Evolutionary conservation across 2,888 invertebrate species (phyloP).

Genomic region (Cryptocephalus primarius): DNA sequence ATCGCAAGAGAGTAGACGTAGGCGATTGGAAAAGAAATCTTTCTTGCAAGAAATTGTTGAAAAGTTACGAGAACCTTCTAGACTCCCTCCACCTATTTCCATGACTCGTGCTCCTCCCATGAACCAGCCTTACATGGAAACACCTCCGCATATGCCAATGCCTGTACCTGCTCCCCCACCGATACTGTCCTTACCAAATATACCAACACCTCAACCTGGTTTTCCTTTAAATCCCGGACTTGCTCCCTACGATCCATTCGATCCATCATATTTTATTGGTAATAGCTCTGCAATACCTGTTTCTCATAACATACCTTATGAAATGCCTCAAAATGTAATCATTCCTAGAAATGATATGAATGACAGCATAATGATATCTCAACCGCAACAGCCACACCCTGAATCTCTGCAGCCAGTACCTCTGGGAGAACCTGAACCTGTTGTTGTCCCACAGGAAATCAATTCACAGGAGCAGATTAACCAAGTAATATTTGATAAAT

Average conservation of each 20-base stretch:
- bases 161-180: conserved; percentile 12
- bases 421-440: not conserved
- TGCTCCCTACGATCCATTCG: conserved; percentile 20
- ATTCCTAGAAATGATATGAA: no score
- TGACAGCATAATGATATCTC: not conserved
- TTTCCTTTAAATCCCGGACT: no score
- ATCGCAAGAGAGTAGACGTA: no score
- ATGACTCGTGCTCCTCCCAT: conserved; percentile 7
- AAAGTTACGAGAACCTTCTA: conserved; percentile 22
- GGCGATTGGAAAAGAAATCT: conserved; percentile 16
- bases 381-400: not conserved
- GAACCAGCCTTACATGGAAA: not conserved
- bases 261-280: conserved; percentile 31
- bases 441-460: not conserved
- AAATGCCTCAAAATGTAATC: no score
- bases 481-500: conserved; percentile 16
- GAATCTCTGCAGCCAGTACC: no score
- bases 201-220: not conserved
- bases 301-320: not conserved
- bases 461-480: conserved; percentile 12
- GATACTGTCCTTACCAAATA: not conserved
- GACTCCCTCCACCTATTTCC: conserved; percentile 2
- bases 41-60: conserved; percentile 33
- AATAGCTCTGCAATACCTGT: not conserved
- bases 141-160: conserved; percentile 17